Conservation (phyloP, 2,888 invertebrate species). For the Cosmia trapezina region DNA sequence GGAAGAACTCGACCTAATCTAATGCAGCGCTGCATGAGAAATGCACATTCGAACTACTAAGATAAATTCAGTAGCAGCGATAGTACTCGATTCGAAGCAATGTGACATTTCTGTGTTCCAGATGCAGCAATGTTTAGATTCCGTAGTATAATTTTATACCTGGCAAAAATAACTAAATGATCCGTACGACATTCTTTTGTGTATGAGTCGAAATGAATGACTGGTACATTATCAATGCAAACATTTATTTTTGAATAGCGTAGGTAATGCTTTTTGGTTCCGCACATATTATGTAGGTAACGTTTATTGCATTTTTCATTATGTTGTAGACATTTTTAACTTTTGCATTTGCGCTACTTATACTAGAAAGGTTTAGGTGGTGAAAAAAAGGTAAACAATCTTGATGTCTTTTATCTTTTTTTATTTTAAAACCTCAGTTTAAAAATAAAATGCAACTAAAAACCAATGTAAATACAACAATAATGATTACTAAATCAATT, state of each 20-base stretch:
- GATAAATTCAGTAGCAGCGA: constrained; percentile 38
- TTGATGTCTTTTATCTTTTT: too few relatives aligned
- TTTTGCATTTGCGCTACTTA: too few relatives aligned
- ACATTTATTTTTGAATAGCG: constrained; percentile 23
- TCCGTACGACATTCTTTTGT: constrained; percentile 46
- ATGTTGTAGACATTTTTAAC: constrained; percentile 27
- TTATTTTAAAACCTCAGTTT: too few relatives aligned
- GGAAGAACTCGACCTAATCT: constrained; percentile 10
- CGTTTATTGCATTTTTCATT: constrained; percentile 15
- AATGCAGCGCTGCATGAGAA: constrained; percentile 19
- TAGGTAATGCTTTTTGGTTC: constrained; percentile 8
- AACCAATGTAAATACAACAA: too few relatives aligned
- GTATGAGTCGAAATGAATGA: constrained; percentile 46
- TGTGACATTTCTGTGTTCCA: constrained; percentile 57
- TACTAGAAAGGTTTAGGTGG: too few relatives aligned
- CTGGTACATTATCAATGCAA: constrained; percentile 28
- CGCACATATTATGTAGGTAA: too few relatives aligned
- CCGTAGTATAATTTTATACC: constrained; percentile 57
- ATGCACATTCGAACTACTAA: constrained; percentile 28
- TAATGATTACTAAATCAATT: too few relatives aligned
- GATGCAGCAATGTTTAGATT: constrained; percentile 53
- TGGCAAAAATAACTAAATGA: constrained; percentile 59
- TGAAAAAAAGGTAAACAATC: too few relatives aligned
- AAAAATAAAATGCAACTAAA: too few relatives aligned
- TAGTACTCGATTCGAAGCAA: constrained; percentile 32